phyloP scores from a whole-genome alignment of 2,888 invertebrate genomes.

The Spialia ferax region DNA sequence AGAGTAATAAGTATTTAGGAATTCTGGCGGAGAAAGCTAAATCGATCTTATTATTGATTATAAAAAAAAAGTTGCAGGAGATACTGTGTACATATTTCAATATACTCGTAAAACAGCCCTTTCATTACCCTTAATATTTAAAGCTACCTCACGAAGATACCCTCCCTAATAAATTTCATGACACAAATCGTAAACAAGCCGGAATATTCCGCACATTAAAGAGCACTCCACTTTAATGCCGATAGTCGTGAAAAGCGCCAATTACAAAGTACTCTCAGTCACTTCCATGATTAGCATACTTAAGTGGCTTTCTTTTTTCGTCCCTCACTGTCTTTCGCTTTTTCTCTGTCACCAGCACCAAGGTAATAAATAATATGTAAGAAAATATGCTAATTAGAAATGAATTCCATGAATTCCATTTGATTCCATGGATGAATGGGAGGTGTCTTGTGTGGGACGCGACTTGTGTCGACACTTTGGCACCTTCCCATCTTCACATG shows the following conservation, averaged over 20 bases:
- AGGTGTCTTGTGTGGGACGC: no score
- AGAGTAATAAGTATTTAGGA: not conserved
- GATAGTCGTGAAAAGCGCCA: slow-evolving; percentile 38
- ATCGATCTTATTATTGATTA: no score
- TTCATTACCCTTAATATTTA: not conserved
- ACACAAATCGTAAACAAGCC: slow-evolving; percentile 15
- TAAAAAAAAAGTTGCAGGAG: no score
- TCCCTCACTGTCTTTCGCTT: slow-evolving; percentile 13
- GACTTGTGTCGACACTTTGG: no score
- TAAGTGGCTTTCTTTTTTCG: slow-evolving; percentile 25
- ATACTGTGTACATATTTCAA: not conserved
- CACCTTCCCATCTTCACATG: no score
- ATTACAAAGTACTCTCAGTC: slow-evolving; percentile 37
- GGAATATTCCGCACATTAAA: slow-evolving; percentile 30
- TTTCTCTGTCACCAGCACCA: not conserved
- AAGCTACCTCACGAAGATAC: not conserved
- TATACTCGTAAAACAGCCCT: not conserved
- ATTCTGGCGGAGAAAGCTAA: no score
- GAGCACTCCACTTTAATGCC: slow-evolving; percentile 29
- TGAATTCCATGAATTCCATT: no score
- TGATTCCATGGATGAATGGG: no score
- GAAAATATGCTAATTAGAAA: no score
- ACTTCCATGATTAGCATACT: slow-evolving; percentile 37
- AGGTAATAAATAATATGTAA: not conserved
- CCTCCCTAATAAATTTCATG: slow-evolving; percentile 5